Evolutionary conservation across 2,888 invertebrate species (phyloP), one percentile per base, ranked within the genome.

Genomic region (Habrosyne pyritoides): DNA sequence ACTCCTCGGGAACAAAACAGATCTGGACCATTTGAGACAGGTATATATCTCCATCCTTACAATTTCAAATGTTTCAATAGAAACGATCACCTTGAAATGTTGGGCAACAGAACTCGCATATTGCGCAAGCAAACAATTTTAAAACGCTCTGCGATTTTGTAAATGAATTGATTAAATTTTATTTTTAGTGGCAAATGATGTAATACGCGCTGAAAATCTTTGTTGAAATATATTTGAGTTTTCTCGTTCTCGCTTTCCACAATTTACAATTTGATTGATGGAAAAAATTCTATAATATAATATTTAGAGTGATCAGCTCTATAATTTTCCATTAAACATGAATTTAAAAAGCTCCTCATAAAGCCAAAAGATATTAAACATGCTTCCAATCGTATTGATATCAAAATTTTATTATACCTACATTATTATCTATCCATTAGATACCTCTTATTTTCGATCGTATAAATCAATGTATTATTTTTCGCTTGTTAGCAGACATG

Each of bases 1-100:
- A 48, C 85, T 97, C 52, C 89, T 97, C 47, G 97, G 95, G 56
- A 97, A 97, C 89, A 97, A 97, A 86, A 94, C 95, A 36, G 97
- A 97, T 88, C 90, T 97, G 78, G 96, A 96, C 81, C 96, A 96
- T 85, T 92, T 96, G 59, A 91, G 96, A 93, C 94, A 95, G 93
- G 96, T 96, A 78, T 87, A 89, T 77, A 65, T 33, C 50, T 47
- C 22, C 21, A 47, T 21, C 21, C n/a, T 33, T 42, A 10, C 30
- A 18, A 28, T 24, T n/a, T 48, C 12, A 33, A 33, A 33, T 36
- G 6, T 42, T 18, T n/a, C 2, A 24, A 24, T 24, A 24, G 18
- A 42, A 4, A 18, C 33, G n/a, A 5, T 33, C 3, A 6, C 1
- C n/a, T 42, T 18, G 42, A 18, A 42, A 42, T 42, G 42, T 42